Conservation (phyloP, 2,797 vertebrate genomes). For the Falco concolor region DNA sequence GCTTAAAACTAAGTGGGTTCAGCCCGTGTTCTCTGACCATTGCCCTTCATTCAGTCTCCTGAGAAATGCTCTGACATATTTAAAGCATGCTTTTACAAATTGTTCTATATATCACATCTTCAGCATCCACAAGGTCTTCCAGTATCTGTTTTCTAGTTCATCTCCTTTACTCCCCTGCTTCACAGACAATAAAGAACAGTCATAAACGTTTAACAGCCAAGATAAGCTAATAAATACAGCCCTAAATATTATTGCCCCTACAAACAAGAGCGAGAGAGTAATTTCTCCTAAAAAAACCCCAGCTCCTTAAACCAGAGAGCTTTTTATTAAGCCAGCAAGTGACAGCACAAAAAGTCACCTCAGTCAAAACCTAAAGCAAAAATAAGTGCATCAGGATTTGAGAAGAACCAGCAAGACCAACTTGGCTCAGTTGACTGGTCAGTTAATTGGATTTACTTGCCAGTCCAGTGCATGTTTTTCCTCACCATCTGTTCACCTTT, state of each 20-base stretch:
- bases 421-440: not conserved
- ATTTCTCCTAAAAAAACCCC: not conserved
- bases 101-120: conserved; percentile 14
- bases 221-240: conserved; percentile 71
- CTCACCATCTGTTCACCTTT: not conserved
- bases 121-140: conserved; percentile 25
- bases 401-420: not conserved
- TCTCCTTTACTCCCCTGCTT: conserved; percentile 47
- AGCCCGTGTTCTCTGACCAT: not conserved
- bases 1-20: not conserved
- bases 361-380: not conserved
- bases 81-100: conserved; percentile 19
- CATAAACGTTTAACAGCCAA: conserved; percentile 64
- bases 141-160: conserved; percentile 21
- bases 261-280: conserved; percentile 25
- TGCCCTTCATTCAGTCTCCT: not conserved
- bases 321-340: conserved; percentile 47
- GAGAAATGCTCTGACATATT: not conserved
- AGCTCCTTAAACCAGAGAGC: not conserved
- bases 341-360: conserved; percentile 20
- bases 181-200: conserved; percentile 54
- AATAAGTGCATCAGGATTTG: not conserved
- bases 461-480: not conserved
- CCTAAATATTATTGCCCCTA: conserved; percentile 52
- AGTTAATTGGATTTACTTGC: not conserved